These are phyloP conservation scores for Drosophila percnosoma DNA, from an alignment of 2,888 invertebrate species.

Conservation along the genomic window DNA sequence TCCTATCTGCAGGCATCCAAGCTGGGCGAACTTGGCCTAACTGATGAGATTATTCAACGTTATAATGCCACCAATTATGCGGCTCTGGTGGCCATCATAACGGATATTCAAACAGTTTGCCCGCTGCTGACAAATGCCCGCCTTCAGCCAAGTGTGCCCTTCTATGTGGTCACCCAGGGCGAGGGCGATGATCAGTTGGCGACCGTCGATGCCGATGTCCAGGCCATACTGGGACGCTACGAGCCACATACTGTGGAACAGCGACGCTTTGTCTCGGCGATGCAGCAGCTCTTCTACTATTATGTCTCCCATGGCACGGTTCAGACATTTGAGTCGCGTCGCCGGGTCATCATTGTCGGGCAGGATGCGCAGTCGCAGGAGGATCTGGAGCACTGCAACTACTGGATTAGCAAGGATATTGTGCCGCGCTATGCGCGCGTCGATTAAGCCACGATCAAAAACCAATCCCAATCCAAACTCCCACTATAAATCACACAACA, in stretches of 20 bases:
- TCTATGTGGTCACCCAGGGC: slow-evolving; percentile 90
- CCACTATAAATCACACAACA: slow-evolving; percentile 2
- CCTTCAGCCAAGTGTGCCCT: slow-evolving; percentile 88
- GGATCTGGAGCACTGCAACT: slow-evolving; percentile 90
- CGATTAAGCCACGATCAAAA: slow-evolving; percentile 86
- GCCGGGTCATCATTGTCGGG: slow-evolving; percentile 88
- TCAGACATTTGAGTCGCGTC: slow-evolving; percentile 87
- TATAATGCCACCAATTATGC: slow-evolving; percentile 89
- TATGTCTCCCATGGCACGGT: slow-evolving; percentile 92
- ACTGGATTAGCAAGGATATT: slow-evolving; percentile 90
- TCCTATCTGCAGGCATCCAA: slow-evolving; percentile 86
- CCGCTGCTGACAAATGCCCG: slow-evolving; percentile 90
- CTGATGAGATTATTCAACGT: slow-evolving; percentile 87
- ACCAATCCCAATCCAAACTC: background rate
- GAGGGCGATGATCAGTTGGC: slow-evolving; percentile 85
- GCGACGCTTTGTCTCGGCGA: slow-evolving; percentile 90
- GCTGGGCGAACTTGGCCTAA: slow-evolving; percentile 88
- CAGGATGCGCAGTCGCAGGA: slow-evolving; percentile 89
- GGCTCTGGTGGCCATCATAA: slow-evolving; percentile 90
- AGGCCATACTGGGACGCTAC: slow-evolving; percentile 92
- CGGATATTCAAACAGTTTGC: slow-evolving; percentile 92
- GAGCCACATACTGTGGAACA: slow-evolving; percentile 90
- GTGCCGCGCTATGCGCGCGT: slow-evolving; percentile 91
- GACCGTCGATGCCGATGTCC: slow-evolving; percentile 89
- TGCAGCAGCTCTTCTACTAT: slow-evolving; percentile 93